phyloP scores from a whole-genome alignment of 64 coral and sea anemone species.

The Cladopsammia gracilis region DNA sequence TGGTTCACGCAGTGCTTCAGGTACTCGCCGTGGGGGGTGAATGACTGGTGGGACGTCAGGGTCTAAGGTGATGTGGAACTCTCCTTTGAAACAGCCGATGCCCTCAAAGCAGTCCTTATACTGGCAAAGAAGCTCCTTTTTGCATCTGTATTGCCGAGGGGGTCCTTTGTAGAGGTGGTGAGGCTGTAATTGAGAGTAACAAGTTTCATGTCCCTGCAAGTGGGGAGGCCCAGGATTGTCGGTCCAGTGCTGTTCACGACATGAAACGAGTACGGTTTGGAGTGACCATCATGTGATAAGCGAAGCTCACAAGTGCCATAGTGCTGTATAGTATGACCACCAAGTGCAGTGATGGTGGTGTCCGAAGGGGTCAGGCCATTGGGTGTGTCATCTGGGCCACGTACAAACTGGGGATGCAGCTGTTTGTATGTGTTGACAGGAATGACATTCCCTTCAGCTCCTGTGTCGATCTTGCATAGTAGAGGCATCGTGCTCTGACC shows the following conservation, averaged over 20 bases:
- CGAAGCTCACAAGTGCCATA: slow-evolving; percentile 63
- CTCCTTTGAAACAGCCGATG: slow-evolving; percentile 48
- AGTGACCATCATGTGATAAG: slow-evolving; percentile 21
- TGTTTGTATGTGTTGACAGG: no score
- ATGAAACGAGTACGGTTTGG: slow-evolving; percentile 46
- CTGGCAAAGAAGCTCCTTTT: slow-evolving; percentile 4
- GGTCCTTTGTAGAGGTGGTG: not conserved
- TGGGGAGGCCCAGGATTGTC: slow-evolving; percentile 62
- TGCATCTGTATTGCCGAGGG: not conserved
- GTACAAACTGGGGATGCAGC: slow-evolving; percentile 15
- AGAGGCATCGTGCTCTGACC: no score
- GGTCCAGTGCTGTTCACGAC: slow-evolving; percentile 51
- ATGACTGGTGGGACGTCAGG: slow-evolving; percentile 16
- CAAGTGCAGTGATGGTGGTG: slow-evolving; percentile 56
- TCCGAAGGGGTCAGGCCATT: not conserved
- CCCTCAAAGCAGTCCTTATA: slow-evolving; percentile 58
- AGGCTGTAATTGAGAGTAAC: slow-evolving; percentile 41
- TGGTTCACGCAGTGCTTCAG: slow-evolving; percentile 19
- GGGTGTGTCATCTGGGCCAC: not conserved
- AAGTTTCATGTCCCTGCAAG: no score
- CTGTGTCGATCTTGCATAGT: no score
- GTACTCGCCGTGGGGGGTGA: slow-evolving; percentile 48
- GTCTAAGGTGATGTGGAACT: slow-evolving; percentile 49
- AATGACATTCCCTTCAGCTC: no score
- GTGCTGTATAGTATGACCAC: slow-evolving; percentile 55